Conservation (phyloP, 1,140 invertebrate genomes). For the Ladona fulva region DNA sequence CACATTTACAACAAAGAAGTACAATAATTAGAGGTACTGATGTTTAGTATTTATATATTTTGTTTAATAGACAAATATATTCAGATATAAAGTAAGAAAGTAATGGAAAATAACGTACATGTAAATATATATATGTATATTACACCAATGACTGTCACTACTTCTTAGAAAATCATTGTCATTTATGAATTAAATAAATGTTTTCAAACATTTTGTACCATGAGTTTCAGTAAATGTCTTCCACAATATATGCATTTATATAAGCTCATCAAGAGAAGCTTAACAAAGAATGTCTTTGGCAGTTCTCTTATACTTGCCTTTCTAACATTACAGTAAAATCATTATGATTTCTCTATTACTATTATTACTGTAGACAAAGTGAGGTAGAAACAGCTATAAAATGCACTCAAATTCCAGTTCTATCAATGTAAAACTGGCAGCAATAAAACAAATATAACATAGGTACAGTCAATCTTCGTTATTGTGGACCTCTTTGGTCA, state of each 20-base stretch:
- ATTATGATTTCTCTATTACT: background rate
- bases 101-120: slow-evolving; percentile 10
- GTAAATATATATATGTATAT: slow-evolving; percentile 11
- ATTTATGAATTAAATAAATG: slow-evolving; percentile 11
- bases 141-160: slow-evolving; percentile 4
- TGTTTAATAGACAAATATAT: slow-evolving; percentile 11
- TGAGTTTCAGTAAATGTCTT: slow-evolving; percentile 10
- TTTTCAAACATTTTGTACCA: slow-evolving; percentile 10
- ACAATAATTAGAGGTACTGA: slow-evolving; percentile 6
- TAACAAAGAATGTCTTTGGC: background rate
- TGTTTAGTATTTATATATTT: slow-evolving; percentile 11
- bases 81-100: slow-evolving; percentile 8
- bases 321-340: slow-evolving; percentile 7
- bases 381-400: slow-evolving; percentile 5
- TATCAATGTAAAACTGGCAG: background rate
- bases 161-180: slow-evolving; percentile 7
- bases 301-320: slow-evolving; percentile 5
- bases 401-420: slow-evolving; percentile 1
- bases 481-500: background rate
- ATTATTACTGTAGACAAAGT: slow-evolving; percentile 3
- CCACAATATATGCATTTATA: slow-evolving; percentile 10
- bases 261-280: slow-evolving; percentile 9
- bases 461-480: background rate
- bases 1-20: slow-evolving; percentile 10
- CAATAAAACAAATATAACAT: slow-evolving; percentile 6